Percentiles rank a stretch among this genome's conserved stretches.
These are phyloP conservation scores for Acomys russatus DNA, from an alignment of 2,797 vertebrate species.

Conservation along the genomic window DNA sequence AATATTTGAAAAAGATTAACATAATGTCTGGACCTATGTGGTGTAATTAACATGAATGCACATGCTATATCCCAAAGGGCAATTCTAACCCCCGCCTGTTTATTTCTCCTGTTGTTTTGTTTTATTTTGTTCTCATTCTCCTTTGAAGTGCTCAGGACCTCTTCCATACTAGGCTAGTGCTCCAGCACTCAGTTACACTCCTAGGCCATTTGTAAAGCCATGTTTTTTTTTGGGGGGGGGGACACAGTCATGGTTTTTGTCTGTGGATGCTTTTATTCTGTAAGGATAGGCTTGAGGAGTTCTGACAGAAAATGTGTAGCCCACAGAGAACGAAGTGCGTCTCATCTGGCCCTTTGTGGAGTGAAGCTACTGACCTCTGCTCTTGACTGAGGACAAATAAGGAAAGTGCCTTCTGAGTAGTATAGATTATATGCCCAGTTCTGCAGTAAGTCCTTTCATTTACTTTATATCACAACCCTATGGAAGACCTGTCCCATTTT, in stretches of 20 bases:
- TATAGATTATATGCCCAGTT: not conserved
- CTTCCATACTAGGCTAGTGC: not conserved
- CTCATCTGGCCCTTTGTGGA: not conserved
- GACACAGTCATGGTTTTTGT: not conserved
- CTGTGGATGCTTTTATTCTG: slow-evolving; percentile 14
- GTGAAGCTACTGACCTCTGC: not conserved
- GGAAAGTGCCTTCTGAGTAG: not conserved
- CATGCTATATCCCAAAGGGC: not conserved
- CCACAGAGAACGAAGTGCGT: slow-evolving; percentile 31
- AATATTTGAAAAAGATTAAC: not conserved
- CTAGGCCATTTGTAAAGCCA: slow-evolving; percentile 17
- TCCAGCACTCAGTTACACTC: not conserved
- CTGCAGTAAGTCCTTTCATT: not conserved
- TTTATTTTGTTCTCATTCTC: not conserved
- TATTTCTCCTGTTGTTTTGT: not conserved
- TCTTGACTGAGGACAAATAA: slow-evolving; percentile 15
- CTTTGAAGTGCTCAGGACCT: not conserved
- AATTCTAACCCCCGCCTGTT: not conserved
- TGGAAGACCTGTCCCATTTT: slow-evolving; percentile 19
- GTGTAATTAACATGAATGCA: not conserved
- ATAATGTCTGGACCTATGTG: not conserved
- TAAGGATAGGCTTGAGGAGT: not conserved
- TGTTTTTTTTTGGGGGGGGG: not conserved
- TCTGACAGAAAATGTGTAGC: not conserved
- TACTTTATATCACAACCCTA: not conserved